Evolutionary conservation across 64 coral and sea anemone genomes (phyloP).

Genomic region (Pocillopora damicornis): DNA sequence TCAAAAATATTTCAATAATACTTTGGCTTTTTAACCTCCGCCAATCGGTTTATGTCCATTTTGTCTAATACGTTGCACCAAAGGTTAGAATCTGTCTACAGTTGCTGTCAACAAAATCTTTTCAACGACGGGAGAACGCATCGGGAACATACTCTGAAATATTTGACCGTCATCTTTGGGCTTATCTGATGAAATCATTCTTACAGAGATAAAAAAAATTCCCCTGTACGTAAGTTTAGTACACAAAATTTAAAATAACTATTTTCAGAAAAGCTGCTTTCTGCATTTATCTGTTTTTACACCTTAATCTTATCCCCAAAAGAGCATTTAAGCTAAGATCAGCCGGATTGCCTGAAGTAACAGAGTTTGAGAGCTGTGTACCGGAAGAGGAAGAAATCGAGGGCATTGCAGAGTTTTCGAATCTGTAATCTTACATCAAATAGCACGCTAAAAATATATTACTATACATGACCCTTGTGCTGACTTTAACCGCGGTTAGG

Average conservation of each 20-base stretch:
- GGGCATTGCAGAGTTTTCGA: neutral
- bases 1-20: neutral
- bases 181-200: no score
- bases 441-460: neutral
- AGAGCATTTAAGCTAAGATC: no score
- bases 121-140: neutral
- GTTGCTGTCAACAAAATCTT: neutral
- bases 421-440: neutral
- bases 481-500: neutral
- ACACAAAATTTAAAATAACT: constrained; percentile 1
- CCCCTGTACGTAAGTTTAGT: neutral
- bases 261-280: neutral
- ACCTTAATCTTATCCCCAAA: no score
- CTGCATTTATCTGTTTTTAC: neutral
- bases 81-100: neutral
- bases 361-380: no score
- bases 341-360: no score
- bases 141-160: neutral
- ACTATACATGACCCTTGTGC: neutral
- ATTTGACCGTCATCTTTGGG: no score
- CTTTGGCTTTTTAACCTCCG: neutral
- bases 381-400: no score
- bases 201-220: neutral
- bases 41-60: neutral
- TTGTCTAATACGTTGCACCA: neutral